Conservation (phyloP, 2,113 vertebrate genomes). For the Dolichotis patagonum region DNA sequence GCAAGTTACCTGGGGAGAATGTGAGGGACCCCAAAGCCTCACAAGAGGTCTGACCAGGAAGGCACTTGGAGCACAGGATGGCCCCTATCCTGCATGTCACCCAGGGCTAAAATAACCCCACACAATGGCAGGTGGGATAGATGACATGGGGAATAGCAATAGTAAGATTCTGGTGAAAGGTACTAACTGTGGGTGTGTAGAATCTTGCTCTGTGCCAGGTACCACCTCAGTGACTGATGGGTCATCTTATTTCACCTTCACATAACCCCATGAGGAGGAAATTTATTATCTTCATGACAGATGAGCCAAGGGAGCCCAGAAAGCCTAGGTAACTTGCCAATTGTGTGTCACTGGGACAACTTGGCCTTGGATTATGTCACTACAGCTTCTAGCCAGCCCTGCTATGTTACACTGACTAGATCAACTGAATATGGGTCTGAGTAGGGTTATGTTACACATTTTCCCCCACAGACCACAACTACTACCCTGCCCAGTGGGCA, state of each 20-base stretch:
- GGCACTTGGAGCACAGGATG: too few relatives aligned
- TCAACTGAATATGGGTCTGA: background rate
- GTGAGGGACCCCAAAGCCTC: background rate
- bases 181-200: background rate
- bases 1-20: background rate
- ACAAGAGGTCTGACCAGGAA: background rate
- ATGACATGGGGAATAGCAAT: too few relatives aligned
- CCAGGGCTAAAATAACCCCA: background rate
- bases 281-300: background rate
- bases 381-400: background rate
- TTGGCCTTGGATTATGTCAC: background rate
- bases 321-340: background rate
- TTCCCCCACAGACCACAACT: background rate
- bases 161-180: background rate
- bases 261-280: background rate
- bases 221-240: background rate
- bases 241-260: conserved; percentile 27
- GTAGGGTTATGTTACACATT: background rate
- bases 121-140: background rate
- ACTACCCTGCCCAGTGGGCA: background rate
- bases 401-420: background rate
- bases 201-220: background rate
- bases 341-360: background rate
- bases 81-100: background rate
- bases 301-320: conserved; percentile 5